phyloP scores from a whole-genome alignment of 1,140 invertebrate genomes.

The Drosophila micromelanica region DNA sequence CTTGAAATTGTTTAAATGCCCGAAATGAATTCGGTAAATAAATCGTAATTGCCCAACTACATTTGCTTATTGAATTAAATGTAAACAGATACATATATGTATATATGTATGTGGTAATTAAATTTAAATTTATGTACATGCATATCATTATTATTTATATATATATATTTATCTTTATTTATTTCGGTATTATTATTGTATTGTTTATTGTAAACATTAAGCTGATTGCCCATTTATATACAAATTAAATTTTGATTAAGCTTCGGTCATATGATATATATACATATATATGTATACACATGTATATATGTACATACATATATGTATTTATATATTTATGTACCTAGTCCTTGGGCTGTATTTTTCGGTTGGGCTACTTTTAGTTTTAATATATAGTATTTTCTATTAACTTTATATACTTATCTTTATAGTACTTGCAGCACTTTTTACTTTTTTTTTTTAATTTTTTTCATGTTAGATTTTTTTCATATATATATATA shows the following conservation, averaged over 20 bases:
- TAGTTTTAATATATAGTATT: background rate
- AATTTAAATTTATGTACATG: constrained; percentile 34
- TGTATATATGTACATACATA: background rate
- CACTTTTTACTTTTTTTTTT: constrained; percentile 16
- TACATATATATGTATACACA: background rate
- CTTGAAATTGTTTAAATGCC: constrained; percentile 19
- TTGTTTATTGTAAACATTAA: constrained; percentile 21
- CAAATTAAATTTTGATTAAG: constrained; percentile 47
- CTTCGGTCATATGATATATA: background rate
- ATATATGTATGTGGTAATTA: constrained; percentile 16
- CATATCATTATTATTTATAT: constrained; percentile 1
- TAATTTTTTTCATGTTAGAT: background rate
- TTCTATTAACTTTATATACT: background rate
- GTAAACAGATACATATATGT: no score
- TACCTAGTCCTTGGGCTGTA: background rate
- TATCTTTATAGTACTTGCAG: constrained; percentile 36
- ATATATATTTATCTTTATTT: background rate
- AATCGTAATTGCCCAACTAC: constrained; percentile 36
- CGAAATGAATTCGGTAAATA: constrained; percentile 12
- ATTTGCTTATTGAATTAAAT: constrained; percentile 20
- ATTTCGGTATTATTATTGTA: constrained; percentile 1
- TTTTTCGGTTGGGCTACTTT: constrained; percentile 1
- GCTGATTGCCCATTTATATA: constrained; percentile 49
- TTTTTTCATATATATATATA: background rate
- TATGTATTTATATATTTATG: background rate